Evolutionary conservation across 2,888 invertebrate genomes (phyloP), one percentile per base, ranked within the genome.

Genomic region (Microctonus hyperodae): DNA sequence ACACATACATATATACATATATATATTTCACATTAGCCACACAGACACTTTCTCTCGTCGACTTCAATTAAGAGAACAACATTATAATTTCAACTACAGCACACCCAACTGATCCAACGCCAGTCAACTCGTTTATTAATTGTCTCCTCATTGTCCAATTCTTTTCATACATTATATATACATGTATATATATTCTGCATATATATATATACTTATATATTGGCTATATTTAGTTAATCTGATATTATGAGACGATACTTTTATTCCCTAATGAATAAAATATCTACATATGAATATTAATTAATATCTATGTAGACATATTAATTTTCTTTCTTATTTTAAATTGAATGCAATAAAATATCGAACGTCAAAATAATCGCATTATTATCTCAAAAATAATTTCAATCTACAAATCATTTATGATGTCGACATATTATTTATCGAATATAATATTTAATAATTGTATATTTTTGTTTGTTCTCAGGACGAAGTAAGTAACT

Each of bases 401-500:
- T 51, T 51, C 22, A 16, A 55, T 31, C 11, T 55, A 5, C 13
- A 31, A 55, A 55, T 28, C 53, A 55, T n/a, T 22, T 50, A 50
- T 50, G 22, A 50, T 50, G 11, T 9, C 22, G 11, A 11, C 23
- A 13, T n/a, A n/a, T 25, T 51, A n/a, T 51, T 25, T 11, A 3
- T 51, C n/a, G 9, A 51, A 23, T 25, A 51, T 35, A n/a, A 60
- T 70, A 77, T 77, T 77, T 80, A 78, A 79, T 75, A 71, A 70
- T 64, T 79, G 71, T 78, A 74, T 79, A 79, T 78, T 77, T 81
- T 80, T 83, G 71, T 84, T 79, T 84, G 81, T 81, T 84, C 78
- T 73, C 81, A 84, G 84, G 84, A 81, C 79, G 84, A 84, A 84
- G 84, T 84, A 84, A 84, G 84, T 84, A 83, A 75, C 80, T 73